Percentiles rank a stretch among this genome's conserved stretches.
Conservation (phyloP, 2,113 vertebrate species). For the Prinia subflava region DNA sequence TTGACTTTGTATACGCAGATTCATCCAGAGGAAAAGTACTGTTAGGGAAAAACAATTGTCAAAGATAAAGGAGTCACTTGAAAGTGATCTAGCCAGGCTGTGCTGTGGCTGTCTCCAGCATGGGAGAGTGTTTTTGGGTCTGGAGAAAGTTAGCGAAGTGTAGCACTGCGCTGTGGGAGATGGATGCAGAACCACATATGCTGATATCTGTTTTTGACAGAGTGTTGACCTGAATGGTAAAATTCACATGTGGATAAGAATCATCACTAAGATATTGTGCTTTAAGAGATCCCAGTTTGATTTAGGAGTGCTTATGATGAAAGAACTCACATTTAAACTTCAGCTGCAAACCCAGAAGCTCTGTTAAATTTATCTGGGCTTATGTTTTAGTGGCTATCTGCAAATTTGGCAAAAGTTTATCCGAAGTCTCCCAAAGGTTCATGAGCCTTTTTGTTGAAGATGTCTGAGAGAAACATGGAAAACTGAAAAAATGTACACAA, state of each 20-base stretch:
- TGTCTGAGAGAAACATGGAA: neutral
- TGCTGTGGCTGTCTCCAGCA: neutral
- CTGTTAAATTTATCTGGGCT: neutral
- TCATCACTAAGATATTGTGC: neutral
- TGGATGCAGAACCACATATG: neutral
- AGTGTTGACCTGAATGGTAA: neutral
- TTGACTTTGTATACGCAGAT: slow-evolving; percentile 36
- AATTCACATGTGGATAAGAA: neutral
- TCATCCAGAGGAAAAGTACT: slow-evolving; percentile 37
- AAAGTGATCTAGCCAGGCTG: neutral
- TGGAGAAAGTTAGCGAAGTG: slow-evolving; percentile 42
- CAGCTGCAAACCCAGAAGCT: neutral
- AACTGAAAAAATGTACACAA: neutral
- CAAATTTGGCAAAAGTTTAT: neutral
- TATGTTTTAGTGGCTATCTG: neutral
- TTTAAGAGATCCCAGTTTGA: neutral
- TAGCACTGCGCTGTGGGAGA: neutral
- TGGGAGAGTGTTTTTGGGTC: neutral
- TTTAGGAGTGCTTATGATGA: neutral
- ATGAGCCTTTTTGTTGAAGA: neutral
- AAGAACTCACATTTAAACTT: neutral
- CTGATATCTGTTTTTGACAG: slow-evolving; percentile 21
- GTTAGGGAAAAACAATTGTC: slow-evolving; percentile 21
- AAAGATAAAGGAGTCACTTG: slow-evolving; percentile 57
- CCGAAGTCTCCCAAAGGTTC: neutral